These are phyloP conservation scores for Autographa pulchrina DNA, from an alignment of 2,888 invertebrate species.

Conservation along the genomic window DNA sequence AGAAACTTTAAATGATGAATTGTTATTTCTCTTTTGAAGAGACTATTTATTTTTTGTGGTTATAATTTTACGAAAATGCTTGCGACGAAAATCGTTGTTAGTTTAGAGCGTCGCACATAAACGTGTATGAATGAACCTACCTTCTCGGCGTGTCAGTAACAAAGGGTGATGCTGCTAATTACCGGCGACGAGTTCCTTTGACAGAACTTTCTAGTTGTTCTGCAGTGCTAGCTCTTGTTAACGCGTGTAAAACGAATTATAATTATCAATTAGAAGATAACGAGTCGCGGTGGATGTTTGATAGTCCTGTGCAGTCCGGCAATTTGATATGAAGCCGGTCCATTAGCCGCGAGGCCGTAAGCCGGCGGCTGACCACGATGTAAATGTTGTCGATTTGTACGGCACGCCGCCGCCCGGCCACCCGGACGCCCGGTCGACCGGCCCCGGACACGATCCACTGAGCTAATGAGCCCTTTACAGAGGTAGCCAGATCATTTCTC, in stretches of 20 bases:
- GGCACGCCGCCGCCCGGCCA: conserved; percentile 49
- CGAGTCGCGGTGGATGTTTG: conserved; percentile 26
- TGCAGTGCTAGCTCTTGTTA: neutral
- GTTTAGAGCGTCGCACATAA: neutral
- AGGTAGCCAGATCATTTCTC: conserved; percentile 65
- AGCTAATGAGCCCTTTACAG: conserved; percentile 71
- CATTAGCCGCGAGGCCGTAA: conserved; percentile 67
- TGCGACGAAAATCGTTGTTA: neutral
- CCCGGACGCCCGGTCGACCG: conserved; percentile 27
- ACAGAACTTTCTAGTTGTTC: neutral
- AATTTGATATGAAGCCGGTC: conserved; percentile 68
- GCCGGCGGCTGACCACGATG: conserved; percentile 66
- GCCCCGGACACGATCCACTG: conserved; percentile 57
- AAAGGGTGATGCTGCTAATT: neutral
- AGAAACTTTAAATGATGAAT: neutral
- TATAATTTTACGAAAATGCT: neutral
- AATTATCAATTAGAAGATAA: conserved; percentile 17
- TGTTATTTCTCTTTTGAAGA: too few relatives aligned
- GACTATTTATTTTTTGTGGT: neutral
- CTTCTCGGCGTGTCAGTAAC: neutral
- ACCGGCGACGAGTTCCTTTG: neutral
- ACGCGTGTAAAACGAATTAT: conserved; percentile 6
- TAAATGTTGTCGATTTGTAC: conserved; percentile 75
- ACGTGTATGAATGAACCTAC: neutral
- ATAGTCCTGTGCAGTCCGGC: conserved; percentile 48